These are phyloP conservation scores for Perodicticus potto DNA, from an alignment of 2,797 vertebrate genomes.

Conservation along the genomic window DNA sequence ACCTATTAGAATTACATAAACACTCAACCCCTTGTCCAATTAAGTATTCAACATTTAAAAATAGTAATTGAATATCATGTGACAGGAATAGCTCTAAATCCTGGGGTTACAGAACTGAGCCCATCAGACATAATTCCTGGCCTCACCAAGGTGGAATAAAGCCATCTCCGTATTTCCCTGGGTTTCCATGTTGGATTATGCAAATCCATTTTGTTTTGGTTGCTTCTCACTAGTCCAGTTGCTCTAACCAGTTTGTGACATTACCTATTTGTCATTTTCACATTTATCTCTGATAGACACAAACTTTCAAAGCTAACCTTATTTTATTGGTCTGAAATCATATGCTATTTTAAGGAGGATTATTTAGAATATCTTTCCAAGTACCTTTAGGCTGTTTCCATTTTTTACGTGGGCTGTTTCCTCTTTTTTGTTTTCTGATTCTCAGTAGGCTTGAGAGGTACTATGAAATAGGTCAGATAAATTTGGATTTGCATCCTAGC, in stretches of 20 bases:
- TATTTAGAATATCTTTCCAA: slow-evolving; percentile 60
- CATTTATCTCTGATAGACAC: not conserved
- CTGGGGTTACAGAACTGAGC: not conserved
- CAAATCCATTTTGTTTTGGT: not conserved
- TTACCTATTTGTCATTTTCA: slow-evolving; percentile 14
- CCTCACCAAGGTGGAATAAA: slow-evolving; percentile 12
- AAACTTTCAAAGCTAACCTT: slow-evolving; percentile 3
- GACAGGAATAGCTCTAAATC: not conserved
- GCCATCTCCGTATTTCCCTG: not conserved
- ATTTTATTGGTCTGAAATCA: slow-evolving; percentile 3
- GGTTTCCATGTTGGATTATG: not conserved
- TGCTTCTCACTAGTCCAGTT: not conserved
- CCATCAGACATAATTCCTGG: not conserved
- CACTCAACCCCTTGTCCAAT: not conserved
- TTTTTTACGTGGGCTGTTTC: slow-evolving; percentile 29
- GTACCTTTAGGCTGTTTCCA: slow-evolving; percentile 66
- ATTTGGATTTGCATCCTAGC: slow-evolving; percentile 16
- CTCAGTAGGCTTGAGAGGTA: not conserved
- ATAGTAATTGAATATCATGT: not conserved
- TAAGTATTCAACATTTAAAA: slow-evolving; percentile 42
- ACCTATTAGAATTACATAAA: not conserved
- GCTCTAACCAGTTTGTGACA: not conserved
- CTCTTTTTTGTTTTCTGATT: slow-evolving; percentile 50
- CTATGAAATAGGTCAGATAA: slow-evolving; percentile 52
- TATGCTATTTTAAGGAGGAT: slow-evolving; percentile 56